Evolutionary conservation across 2,113 vertebrate genomes (phyloP), one percentile per base, ranked within the genome.

Genomic region (Cottus gobio): DNA sequence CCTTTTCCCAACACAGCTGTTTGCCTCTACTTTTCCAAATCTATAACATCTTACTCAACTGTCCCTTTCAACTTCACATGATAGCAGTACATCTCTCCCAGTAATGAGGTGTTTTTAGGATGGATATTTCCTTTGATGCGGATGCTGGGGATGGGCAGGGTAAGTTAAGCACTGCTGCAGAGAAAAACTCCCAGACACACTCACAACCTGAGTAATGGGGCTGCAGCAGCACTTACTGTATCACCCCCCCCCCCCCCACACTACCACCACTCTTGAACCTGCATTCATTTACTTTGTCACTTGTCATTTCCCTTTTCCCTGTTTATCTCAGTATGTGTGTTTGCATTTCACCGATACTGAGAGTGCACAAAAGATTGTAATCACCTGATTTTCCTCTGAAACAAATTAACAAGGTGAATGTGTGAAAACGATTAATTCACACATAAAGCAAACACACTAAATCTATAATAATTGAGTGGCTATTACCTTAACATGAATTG

Each of bases 101-200:
- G 58, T 79, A 72, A 3, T 42, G 54, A 31, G 7, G 34, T 70
- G 44, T 26, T 70, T 52, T 54, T n/a, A 4, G 54, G 44, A 73
- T 70, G 34, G 71, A 50, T 66, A 46, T 78, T 71, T 71, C 61
- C 44, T 50, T 50, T 70, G 66, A 76, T 58, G 24, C 77, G 64
- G 76, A 65, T 9, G 37, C 39, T 58, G 11, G 26, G 42, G 58
- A 65, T 66, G 63, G 62, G 68, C 71, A 67, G 22, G 34, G 58
- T 42, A 83, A 77, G 24, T 71, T 42, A 83, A 77, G 24, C 74
- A 75, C 70, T 80, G 28, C 78, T 80, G 82, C 74, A 83, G 72
- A 26, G 50, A 58, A 58, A 57, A 54, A 71, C 44, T 68, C 61
- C 50, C 54, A 20, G 57, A 75, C 64, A 68, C 70, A 75, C 20